Conservation (phyloP, 2,888 invertebrate genomes). For the Operophtera brumata region DNA sequence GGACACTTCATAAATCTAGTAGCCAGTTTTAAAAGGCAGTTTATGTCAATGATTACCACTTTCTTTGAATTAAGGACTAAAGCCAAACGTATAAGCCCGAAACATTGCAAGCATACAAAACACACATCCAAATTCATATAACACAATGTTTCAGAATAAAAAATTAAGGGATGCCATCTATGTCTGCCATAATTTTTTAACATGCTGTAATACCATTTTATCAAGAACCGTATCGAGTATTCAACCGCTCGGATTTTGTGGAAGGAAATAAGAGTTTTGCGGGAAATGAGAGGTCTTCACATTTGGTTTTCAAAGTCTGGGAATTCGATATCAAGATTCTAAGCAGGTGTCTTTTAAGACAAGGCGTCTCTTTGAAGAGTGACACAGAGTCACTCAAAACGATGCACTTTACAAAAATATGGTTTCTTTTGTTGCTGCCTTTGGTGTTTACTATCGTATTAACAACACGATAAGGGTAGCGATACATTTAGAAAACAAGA, state of each 20-base stretch:
- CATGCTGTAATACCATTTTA: conserved; percentile 43
- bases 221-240: conserved; percentile 42
- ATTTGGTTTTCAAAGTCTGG: conserved; percentile 60
- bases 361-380: conserved; percentile 55
- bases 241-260: conserved; percentile 31
- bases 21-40: conserved; percentile 13
- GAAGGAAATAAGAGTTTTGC: conserved; percentile 44
- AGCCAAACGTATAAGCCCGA: conserved; percentile 11
- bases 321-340: conserved; percentile 73
- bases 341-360: conserved; percentile 74
- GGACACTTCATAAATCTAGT: conserved; percentile 3
- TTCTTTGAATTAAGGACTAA: conserved; percentile 12
- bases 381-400: conserved; percentile 43
- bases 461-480: no score
- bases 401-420: not conserved
- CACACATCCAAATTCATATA: conserved; percentile 24
- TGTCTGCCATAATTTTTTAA: conserved; percentile 51
- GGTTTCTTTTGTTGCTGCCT: no score
- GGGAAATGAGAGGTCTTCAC: conserved; percentile 50
- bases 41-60: conserved; percentile 8
- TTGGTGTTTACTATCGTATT: no score
- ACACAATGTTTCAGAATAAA: conserved; percentile 37
- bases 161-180: conserved; percentile 43
- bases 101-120: conserved; percentile 25
- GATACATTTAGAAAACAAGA: no score